Evolutionary conservation across 2,888 invertebrate species (phyloP).

Genomic region (Protonemura montana): DNA sequence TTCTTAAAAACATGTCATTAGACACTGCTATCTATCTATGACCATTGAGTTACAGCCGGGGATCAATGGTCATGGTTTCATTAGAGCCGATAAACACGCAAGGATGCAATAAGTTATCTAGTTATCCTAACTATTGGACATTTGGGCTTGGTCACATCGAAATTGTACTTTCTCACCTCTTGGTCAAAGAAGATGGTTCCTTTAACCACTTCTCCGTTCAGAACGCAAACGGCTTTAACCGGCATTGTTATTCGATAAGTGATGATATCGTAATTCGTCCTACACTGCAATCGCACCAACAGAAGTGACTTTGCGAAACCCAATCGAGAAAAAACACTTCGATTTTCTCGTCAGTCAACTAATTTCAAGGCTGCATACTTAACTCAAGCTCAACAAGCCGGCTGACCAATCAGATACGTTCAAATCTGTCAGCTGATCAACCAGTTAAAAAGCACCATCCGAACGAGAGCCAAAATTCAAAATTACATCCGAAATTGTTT

Average conservation of each 20-base stretch:
- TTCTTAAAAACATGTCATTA: too few relatives aligned
- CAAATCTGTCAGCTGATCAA: background rate
- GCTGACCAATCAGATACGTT: background rate
- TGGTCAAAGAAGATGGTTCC: slow-evolving; percentile 86
- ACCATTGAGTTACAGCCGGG: too few relatives aligned
- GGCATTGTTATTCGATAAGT: slow-evolving; percentile 59
- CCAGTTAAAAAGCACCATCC: background rate
- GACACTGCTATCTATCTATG: too few relatives aligned
- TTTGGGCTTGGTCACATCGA: too few relatives aligned
- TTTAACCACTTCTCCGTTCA: slow-evolving; percentile 79
- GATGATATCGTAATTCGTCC: background rate
- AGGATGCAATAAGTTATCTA: background rate
- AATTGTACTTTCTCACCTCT: slow-evolving; percentile 62
- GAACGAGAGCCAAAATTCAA: background rate
- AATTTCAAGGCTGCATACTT: background rate
- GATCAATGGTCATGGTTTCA: too few relatives aligned
- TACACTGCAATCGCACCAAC: background rate
- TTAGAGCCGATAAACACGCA: too few relatives aligned
- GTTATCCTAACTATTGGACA: background rate
- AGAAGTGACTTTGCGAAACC: background rate
- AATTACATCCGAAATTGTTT: too few relatives aligned
- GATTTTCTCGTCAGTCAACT: background rate
- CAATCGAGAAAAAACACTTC: background rate
- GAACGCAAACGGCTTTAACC: slow-evolving; percentile 84
- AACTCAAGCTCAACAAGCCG: background rate